Conservation (phyloP, 2,888 invertebrate species). For the Acholoe squamosa region DNA sequence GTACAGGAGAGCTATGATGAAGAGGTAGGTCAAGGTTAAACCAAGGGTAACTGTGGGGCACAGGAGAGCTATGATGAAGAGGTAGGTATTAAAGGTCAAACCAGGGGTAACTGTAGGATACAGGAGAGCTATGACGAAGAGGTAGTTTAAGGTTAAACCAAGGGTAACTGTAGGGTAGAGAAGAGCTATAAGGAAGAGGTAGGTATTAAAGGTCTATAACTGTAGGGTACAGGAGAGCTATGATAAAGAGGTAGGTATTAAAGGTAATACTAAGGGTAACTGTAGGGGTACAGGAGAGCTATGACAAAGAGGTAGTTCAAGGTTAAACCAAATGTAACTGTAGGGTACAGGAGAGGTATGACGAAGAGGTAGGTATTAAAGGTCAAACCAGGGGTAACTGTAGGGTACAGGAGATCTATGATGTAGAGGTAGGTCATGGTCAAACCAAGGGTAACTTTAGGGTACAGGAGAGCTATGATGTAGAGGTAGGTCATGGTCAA, state of each 20-base stretch:
- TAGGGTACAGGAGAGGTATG: slow-evolving; percentile 90
- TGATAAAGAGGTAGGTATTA: slow-evolving; percentile 88
- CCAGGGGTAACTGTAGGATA: slow-evolving; percentile 90
- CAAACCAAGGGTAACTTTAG: slow-evolving; percentile 89
- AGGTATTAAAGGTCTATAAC: slow-evolving; percentile 86
- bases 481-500: slow-evolving; percentile 84
- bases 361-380: slow-evolving; percentile 86
- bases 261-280: slow-evolving; percentile 86
- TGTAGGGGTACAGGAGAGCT: slow-evolving; percentile 91
- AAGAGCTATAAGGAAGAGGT: slow-evolving; percentile 90
- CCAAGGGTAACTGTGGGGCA: slow-evolving; percentile 90
- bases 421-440: slow-evolving; percentile 85
- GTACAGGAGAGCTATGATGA: slow-evolving; percentile 90
- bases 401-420: slow-evolving; percentile 90
- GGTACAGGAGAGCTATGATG: slow-evolving; percentile 90
- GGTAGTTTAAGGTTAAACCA: slow-evolving; percentile 81
- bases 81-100: slow-evolving; percentile 82
- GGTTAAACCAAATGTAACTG: slow-evolving; percentile 87
- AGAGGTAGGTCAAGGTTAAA: slow-evolving; percentile 84
- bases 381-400: slow-evolving; percentile 87
- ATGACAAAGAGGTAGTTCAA: slow-evolving; percentile 86
- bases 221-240: slow-evolving; percentile 90
- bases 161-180: slow-evolving; percentile 91
- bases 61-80: slow-evolving; percentile 89
- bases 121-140: slow-evolving; percentile 90